These are phyloP conservation scores for Drosophila subquinaria DNA, from an alignment of 2,888 invertebrate species.

Conservation along the genomic window DNA sequence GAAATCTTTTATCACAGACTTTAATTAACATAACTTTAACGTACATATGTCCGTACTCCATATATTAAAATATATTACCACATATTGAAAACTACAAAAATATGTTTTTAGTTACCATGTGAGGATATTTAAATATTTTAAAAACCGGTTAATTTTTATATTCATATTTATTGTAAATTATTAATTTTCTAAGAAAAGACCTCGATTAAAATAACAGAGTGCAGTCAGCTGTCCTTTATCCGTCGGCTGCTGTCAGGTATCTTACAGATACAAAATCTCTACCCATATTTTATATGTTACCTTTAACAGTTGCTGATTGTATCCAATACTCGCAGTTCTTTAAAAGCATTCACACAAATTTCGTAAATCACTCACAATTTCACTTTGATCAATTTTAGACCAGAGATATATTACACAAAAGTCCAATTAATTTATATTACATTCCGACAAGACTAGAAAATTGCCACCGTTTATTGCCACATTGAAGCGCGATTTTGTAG, in stretches of 20 bases:
- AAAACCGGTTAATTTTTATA: no score
- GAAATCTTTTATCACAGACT: no score
- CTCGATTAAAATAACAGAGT: not conserved
- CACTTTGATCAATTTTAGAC: constrained; percentile 26
- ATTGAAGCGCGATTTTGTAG: constrained; percentile 58
- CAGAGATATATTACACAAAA: constrained; percentile 3
- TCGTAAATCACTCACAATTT: constrained; percentile 28
- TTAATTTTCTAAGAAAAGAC: not conserved
- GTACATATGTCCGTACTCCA: no score
- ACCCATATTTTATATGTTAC: constrained; percentile 10
- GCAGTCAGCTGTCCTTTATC: not conserved
- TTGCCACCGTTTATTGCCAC: constrained; percentile 20
- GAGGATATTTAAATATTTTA: no score
- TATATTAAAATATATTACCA: not conserved
- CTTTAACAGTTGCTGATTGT: constrained; percentile 9
- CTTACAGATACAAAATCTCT: not conserved
- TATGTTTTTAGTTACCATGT: not conserved
- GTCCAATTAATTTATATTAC: not conserved
- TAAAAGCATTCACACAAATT: not conserved
- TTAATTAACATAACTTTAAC: no score
- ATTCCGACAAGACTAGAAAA: constrained; percentile 5
- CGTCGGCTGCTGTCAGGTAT: not conserved
- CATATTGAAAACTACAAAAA: not conserved
- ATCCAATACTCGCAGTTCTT: constrained; percentile 20
- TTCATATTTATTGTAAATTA: not conserved